Base-by-base conservation (phyloP, 2,888 invertebrate species). In the Leptura quadrifasciata region DNA sequence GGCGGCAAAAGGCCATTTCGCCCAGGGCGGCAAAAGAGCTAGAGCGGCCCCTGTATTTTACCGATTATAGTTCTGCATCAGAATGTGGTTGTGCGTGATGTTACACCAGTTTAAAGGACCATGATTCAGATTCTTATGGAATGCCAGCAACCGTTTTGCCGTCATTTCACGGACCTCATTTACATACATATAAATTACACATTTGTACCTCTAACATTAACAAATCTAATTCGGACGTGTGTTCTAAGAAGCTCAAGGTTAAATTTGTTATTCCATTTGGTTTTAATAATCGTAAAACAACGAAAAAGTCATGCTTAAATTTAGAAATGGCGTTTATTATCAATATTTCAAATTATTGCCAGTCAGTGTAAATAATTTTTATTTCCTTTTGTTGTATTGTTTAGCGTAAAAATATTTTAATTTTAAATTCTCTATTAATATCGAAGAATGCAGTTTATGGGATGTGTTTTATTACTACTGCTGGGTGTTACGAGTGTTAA, bases 371-470 rank as follows among this genome's bases (percentile, higher is more conserved):
- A 17, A 27, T 35, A 52, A n/a, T 3, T 57, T 69, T 69, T 69
- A 69, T 58, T 58, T 69, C 58, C 58, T 58, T 69, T 69, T 69
- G 69, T 69, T 57, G 57, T 60, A 69, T 69, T 58, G 69, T 69
- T 58, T 20, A 12, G 12, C 47, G 12, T 21, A 17, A 39, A 58
- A 39, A 57, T 57, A 60, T 58, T 58, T 69, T 69, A 58, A 69
- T 69, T 69, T 21, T 18, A 57, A 68, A 55, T 17, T 6, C 15
- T 65, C 20, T 21, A 27, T 27, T 54, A 9, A 6, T 27, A 27
- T 31, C 47, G 12, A 68, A 57, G 55, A 68, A 68, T 68, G 68
- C 57, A 67, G n/a, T 67, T 65, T 52, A 65, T 18, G 64, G 20
- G 21, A 65, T 18, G 64, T 12, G 21, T 65, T 4, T 20, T 65